phyloP scores from a whole-genome alignment of 2,888 invertebrate genomes.

The Cotesia congregata region DNA sequence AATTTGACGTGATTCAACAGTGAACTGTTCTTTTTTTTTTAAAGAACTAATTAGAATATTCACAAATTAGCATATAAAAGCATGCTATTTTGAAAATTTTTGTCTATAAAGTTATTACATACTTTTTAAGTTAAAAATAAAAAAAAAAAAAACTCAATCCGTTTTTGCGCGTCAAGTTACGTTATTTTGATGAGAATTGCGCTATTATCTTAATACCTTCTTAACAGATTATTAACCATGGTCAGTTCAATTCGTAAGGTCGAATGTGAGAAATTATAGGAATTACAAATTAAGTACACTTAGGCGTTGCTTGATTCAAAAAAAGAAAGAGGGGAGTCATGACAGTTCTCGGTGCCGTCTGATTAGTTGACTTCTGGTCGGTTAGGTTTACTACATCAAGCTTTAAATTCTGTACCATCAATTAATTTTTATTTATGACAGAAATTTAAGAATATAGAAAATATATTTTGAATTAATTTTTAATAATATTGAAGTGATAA shows the following conservation, averaged over 20 bases:
- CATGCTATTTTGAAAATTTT: too few species aligned
- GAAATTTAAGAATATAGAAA: neutral
- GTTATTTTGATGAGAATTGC: neutral
- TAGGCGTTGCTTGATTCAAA: conserved; percentile 46
- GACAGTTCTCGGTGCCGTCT: conserved; percentile 30
- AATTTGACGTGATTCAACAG: too few species aligned
- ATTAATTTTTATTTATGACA: conserved; percentile 4
- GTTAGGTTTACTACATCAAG: conserved; percentile 17
- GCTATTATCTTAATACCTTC: neutral
- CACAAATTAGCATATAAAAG: too few species aligned
- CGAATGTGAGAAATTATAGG: conserved; percentile 57
- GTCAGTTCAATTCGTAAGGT: conserved; percentile 39
- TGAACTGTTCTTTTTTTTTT: too few species aligned
- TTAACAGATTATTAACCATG: conserved; percentile 5
- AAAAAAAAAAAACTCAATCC: neutral
- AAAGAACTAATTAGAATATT: too few species aligned
- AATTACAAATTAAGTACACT: conserved; percentile 64
- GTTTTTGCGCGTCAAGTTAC: conserved; percentile 17
- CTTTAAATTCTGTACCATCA: neutral
- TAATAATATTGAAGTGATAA: neutral
- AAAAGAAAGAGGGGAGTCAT: conserved; percentile 53
- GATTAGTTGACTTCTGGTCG: conserved; percentile 38
- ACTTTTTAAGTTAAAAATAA: neutral
- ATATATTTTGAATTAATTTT: neutral
- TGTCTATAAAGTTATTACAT: neutral